These are phyloP conservation scores for Rhinoraja longicauda DNA, from an alignment of 2,797 vertebrate species.

Conservation along the genomic window DNA sequence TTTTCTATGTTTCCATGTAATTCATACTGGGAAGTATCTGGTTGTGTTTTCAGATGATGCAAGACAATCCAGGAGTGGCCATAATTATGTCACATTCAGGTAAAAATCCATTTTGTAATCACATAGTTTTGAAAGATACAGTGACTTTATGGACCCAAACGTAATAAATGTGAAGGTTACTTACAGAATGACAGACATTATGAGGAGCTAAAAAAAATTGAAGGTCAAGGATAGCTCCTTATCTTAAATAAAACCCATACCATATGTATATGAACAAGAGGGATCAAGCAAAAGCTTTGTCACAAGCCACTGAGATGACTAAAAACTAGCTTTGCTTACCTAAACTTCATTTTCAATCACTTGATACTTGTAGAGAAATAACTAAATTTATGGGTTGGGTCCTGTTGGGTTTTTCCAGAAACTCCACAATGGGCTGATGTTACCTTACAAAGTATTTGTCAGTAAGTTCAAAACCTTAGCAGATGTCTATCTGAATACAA, in stretches of 20 bases:
- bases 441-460: too few species aligned
- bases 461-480: too few species aligned
- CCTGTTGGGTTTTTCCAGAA: too few species aligned
- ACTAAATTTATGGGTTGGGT: not conserved
- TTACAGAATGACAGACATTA: not conserved
- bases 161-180: conserved; percentile 15
- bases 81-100: too few species aligned
- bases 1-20: too few species aligned
- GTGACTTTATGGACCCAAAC: not conserved
- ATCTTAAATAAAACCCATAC: not conserved
- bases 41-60: too few species aligned
- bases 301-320: not conserved
- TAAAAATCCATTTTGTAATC: too few species aligned
- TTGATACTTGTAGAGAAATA: not conserved
- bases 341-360: not conserved
- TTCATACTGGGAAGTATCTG: too few species aligned
- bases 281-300: not conserved
- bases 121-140: too few species aligned
- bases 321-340: not conserved
- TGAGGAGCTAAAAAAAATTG: not conserved
- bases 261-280: not conserved
- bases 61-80: too few species aligned
- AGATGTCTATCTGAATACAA: too few species aligned
- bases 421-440: too few species aligned
- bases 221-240: not conserved